These are phyloP conservation scores for Icerya purchasi DNA, from an alignment of 2,888 invertebrate genomes.

Conservation along the genomic window DNA sequence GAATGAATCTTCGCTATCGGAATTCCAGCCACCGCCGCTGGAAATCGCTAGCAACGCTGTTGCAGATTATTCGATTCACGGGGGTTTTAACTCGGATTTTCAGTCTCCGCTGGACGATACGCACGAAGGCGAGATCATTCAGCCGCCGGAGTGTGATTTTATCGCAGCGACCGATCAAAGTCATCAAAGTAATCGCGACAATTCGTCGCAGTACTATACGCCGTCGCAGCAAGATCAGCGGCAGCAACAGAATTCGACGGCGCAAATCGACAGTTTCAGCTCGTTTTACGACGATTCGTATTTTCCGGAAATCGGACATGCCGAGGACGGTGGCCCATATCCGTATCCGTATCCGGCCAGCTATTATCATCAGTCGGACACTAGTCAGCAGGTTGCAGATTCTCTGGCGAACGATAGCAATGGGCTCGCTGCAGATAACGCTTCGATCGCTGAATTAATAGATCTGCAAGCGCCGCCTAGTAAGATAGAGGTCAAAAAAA, in stretches of 20 bases:
- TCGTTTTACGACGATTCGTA: conserved; percentile 2
- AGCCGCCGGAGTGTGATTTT: neutral
- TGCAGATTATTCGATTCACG: neutral
- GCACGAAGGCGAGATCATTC: conserved; percentile 9
- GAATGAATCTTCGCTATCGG: neutral
- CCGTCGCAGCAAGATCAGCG: conserved; percentile 1
- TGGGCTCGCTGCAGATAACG: too few species aligned
- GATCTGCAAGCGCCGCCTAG: too few species aligned
- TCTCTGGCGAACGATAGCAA: too few species aligned
- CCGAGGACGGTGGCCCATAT: too few species aligned
- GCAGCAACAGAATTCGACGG: conserved; percentile 1
- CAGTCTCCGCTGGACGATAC: conserved; percentile 1
- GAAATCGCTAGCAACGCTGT: neutral
- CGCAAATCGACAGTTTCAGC: neutral
- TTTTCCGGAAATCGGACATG: conserved; percentile 5
- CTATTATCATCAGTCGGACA: too few species aligned
- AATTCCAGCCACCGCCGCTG: neutral
- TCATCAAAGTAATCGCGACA: neutral
- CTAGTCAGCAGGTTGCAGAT: too few species aligned
- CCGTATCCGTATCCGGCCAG: too few species aligned
- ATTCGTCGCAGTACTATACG: neutral
- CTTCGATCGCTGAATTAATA: too few species aligned
- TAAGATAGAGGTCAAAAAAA: neutral
- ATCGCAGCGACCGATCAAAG: neutral
- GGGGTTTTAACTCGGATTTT: too few species aligned